These are phyloP conservation scores for Heterohyrax brucei DNA, from an alignment of 2,797 vertebrate species.

Conservation along the genomic window DNA sequence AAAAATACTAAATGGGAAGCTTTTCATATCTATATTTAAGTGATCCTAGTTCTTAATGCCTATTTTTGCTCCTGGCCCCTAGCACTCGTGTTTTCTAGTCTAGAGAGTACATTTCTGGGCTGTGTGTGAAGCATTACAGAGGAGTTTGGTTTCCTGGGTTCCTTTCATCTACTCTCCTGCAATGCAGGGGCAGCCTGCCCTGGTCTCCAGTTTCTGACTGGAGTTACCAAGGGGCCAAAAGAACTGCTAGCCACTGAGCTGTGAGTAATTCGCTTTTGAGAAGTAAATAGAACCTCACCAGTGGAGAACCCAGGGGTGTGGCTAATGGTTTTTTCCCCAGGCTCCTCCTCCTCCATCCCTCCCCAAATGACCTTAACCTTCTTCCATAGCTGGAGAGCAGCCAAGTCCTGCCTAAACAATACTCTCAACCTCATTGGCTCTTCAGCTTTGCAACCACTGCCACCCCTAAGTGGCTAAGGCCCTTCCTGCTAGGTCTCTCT, in stretches of 20 bases:
- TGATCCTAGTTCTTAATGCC: conserved; percentile 44
- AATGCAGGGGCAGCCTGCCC: conserved; percentile 75
- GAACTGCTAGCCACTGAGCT: conserved; percentile 79
- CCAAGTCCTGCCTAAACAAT: conserved; percentile 85
- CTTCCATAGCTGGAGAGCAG: conserved; percentile 81
- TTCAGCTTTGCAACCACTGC: conserved; percentile 73
- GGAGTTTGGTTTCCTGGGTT: conserved; percentile 85
- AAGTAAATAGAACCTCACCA: conserved; percentile 85
- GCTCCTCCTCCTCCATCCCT: conserved; percentile 77
- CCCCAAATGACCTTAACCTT: conserved; percentile 80
- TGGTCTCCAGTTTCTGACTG: conserved; percentile 78
- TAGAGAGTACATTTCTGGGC: conserved; percentile 82
- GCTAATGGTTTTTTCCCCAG: conserved; percentile 84
- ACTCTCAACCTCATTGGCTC: conserved; percentile 81
- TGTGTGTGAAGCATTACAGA: conserved; percentile 78
- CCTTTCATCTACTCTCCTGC: conserved; percentile 78
- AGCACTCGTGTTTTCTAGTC: conserved; percentile 67
- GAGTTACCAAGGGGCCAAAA: conserved; percentile 68
- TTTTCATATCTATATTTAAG: conserved; percentile 69
- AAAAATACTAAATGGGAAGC: conserved; percentile 1
- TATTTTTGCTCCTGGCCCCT: conserved; percentile 55
- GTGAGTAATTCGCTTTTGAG: conserved; percentile 86
- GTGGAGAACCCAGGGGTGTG: conserved; percentile 83
- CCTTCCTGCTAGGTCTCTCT: conserved; percentile 68
- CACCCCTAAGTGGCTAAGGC: conserved; percentile 79